Evolutionary conservation across 2,113 vertebrate species (phyloP), one percentile per base, ranked within the genome.

Genomic region (Otus sunia): DNA sequence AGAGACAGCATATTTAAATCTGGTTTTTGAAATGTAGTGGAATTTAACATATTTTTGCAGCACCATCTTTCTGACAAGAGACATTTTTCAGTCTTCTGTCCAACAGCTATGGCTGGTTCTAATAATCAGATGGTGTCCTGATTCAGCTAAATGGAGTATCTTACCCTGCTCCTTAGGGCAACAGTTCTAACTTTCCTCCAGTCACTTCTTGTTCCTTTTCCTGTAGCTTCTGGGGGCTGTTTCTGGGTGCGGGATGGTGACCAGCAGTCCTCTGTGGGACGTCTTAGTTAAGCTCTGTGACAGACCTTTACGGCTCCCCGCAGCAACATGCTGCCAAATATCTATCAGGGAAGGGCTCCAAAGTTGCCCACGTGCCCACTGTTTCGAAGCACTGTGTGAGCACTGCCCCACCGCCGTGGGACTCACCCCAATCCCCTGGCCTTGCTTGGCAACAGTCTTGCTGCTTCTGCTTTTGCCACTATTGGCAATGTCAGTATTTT

Each of bases 281-380:
- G 12, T 11, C 18, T 71, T 32, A n/a, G 7, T 2, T 75, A 60
- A 58, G 9, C 8, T 29, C 41, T 23, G 43, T 47, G 53, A 47
- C 39, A 58, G 37, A 64, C 3, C 60, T 67, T 68, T 55, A 45
- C 34, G 74, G 23, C 23, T 84, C 27, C n/a, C 18, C 22, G 15
- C 19, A 58, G 34, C 20, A 80, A 56, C 9, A 18, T 1, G 3
- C 53, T 56, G 43, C 36, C 53, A 92, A 81, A 76, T 49, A 16
- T 22, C 60, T 53, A 8, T 5, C 11, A 36, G 52, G 58, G 32
- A 82, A 68, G 16, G 14, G n/a, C 10, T 83, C 52, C 26, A 23
- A 9, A n/a, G 20, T 2, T 75, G 41, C 13, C 52, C 1, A 0
- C 12, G 26, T 37, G 19, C 20, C 1, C 0, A 18, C 19, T 49